Conservation (phyloP, 1,140 invertebrate species). For the Drosophila burlai region DNA sequence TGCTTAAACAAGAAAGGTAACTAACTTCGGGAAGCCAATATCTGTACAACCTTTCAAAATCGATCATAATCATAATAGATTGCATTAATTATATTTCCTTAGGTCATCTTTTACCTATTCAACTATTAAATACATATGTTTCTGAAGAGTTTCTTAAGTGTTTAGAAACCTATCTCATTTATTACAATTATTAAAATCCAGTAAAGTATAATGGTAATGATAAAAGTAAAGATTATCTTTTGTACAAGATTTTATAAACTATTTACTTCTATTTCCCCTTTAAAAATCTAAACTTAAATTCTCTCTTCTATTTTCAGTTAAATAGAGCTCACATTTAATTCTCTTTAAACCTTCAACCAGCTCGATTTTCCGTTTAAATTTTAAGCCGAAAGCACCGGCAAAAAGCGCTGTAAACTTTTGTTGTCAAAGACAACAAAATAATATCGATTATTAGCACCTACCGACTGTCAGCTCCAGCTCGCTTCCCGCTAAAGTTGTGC, state of each 20-base stretch:
- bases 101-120: too few species aligned
- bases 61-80: too few species aligned
- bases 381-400: constrained; percentile 11
- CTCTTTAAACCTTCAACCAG: neutral
- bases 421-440: constrained; percentile 77
- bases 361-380: constrained; percentile 26
- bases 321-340: constrained; percentile 13
- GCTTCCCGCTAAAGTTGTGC: constrained; percentile 31
- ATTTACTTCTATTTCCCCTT: neutral
- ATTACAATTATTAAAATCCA: too few species aligned
- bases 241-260: neutral
- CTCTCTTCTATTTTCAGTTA: neutral
- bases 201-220: too few species aligned
- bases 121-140: too few species aligned
- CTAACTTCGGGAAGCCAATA: too few species aligned
- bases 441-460: constrained; percentile 81
- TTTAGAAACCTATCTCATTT: too few species aligned
- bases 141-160: too few species aligned
- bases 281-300: neutral
- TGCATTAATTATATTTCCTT: too few species aligned
- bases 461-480: constrained; percentile 39
- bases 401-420: constrained; percentile 69
- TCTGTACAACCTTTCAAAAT: too few species aligned
- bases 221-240: too few species aligned
- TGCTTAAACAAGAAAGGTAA: too few species aligned